Conservation (phyloP, 2,113 vertebrate species). For the Asarcornis scutulata region DNA sequence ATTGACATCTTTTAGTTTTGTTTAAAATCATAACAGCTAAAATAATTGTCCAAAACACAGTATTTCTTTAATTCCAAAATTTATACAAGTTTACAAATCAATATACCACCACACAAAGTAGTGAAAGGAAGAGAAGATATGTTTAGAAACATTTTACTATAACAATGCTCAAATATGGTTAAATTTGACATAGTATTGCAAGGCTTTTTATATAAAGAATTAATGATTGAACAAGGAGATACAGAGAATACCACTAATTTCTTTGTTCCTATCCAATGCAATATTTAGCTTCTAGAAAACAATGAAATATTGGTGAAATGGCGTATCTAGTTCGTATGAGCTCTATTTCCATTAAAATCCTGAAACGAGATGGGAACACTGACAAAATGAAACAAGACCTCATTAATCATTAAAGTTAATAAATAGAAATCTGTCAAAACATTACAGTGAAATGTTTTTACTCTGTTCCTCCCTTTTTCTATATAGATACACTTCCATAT, state of each 20-base stretch:
- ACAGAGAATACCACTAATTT: neutral
- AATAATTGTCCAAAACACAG: constrained; percentile 25
- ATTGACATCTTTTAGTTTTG: neutral
- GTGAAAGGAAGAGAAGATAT: neutral
- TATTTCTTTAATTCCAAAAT: constrained; percentile 60
- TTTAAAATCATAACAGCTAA: constrained; percentile 16
- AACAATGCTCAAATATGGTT: constrained; percentile 2
- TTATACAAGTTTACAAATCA: constrained; percentile 44
- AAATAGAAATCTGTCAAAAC: neutral
- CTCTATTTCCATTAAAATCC: neutral
- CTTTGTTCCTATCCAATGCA: neutral
- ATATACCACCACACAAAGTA: constrained; percentile 34
- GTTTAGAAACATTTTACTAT: constrained; percentile 6
- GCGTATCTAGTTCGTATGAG: neutral
- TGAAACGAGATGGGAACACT: neutral
- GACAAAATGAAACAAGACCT: neutral
- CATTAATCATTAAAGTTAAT: neutral
- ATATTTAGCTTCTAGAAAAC: constrained; percentile 35
- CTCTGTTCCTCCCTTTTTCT: neutral
- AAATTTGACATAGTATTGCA: constrained; percentile 24
- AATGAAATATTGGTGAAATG: neutral
- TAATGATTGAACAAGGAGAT: neutral
- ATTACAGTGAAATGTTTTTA: neutral
- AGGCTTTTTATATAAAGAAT: neutral
- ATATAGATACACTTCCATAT: neutral